A percentile compares a stretch with the other conserved stretches of the same genome.
Conservation (phyloP, 2,797 vertebrate genomes). For the Cyclopterus lumpus region DNA sequence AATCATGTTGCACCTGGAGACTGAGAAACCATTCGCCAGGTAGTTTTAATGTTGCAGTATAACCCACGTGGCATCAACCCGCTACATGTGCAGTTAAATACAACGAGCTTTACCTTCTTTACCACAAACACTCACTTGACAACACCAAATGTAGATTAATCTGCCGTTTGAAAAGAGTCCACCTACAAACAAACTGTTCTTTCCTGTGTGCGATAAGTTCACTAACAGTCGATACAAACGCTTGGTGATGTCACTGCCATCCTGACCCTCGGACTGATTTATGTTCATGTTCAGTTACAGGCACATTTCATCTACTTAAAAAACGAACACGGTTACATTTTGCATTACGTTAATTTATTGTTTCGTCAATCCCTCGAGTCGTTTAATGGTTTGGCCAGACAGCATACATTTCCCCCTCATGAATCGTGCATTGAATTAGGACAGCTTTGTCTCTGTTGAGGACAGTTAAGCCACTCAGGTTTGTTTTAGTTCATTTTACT, state of each 20-base stretch:
- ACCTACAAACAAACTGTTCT: background rate
- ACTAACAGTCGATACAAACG: too few relatives aligned
- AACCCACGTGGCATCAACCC: background rate
- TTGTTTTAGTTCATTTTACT: background rate
- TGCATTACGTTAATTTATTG: background rate
- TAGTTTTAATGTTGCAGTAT: background rate
- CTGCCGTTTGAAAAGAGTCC: background rate
- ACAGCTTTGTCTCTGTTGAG: background rate
- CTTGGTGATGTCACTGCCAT: background rate
- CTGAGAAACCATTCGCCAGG: background rate
- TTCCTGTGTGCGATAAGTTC: background rate
- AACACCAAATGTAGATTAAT: too few relatives aligned
- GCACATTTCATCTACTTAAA: background rate
- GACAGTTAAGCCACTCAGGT: background rate
- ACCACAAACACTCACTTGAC: too few relatives aligned
- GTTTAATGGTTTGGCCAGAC: background rate
- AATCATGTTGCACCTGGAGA: background rate
- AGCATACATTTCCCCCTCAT: background rate
- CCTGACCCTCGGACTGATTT: background rate
- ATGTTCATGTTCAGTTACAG: background rate
- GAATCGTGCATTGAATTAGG: background rate
- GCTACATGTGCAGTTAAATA: background rate
- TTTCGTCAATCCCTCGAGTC: background rate
- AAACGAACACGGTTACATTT: background rate
- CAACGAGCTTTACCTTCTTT: background rate